Evolutionary conservation across 2,888 invertebrate genomes (phyloP), one percentile per base, ranked within the genome.

Genomic region (Eumacrocentrus americanus): DNA sequence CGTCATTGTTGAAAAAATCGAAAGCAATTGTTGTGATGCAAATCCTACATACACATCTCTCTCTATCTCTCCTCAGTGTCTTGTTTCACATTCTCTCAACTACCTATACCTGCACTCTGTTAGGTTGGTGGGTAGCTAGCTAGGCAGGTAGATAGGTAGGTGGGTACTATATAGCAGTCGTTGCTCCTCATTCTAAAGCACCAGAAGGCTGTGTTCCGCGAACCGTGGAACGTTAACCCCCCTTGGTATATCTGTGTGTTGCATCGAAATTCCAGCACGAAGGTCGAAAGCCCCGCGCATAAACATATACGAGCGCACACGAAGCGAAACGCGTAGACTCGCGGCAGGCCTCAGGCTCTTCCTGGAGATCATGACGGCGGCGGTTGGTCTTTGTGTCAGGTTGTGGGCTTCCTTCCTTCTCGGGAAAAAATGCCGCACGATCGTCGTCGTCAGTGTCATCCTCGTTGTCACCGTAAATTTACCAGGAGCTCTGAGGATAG

Each of bases 201-300:
- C 25, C 48, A 35, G 34, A 42, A 42, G 44, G 42, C 46, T n/a
- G 22, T 54, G 44, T 54, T 54, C 54, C 18, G 22, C 54, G 54
- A 54, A 54, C 29, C 42, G 34, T 54, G 61, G 64, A 66, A 61
- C 64, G 55, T 66, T 66, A 66, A 66, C 66, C 64, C 51, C 55
- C 18, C 48, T 37, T 22, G 14, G 48, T 50, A 55, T 66, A 66
- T 67, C 66, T 62, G 57, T 40, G 35, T 58, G 61, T 63, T 54
- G 63, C 64, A 67, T 67, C 67, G 46, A 54, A 66, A 67, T 67
- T 66, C 67, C 62, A 61, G 64, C 67, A 67, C 67, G 67, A 67
- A 67, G 66, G 59, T 61, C 52, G 62, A 57, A 63, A 61, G 57
- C 46, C 46, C 59, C 47, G 44, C 46, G 52, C 52, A 38, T 12